phyloP scores from a whole-genome alignment of 2,797 vertebrate species.

The Poeciliopsis infans region DNA sequence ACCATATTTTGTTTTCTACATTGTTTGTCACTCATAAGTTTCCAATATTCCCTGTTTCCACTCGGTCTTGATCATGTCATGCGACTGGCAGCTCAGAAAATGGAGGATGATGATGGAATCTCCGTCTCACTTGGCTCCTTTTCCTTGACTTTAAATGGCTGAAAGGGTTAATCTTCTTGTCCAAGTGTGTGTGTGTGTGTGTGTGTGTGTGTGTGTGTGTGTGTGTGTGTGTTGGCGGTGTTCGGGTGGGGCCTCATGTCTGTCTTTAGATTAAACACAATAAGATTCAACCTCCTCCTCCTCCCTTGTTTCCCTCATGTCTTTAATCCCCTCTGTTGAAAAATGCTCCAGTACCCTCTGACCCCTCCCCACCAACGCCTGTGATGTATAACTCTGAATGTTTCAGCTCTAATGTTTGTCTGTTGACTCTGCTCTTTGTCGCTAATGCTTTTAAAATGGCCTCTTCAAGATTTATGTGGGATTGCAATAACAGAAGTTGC shows the following conservation, averaged over 20 bases:
- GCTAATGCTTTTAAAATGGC: neutral
- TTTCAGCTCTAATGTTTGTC: slow-evolving; percentile 1
- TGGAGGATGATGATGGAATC: neutral
- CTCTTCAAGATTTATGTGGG: neutral
- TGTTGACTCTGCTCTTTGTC: neutral
- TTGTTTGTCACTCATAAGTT: neutral
- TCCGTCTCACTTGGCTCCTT: slow-evolving; percentile 10
- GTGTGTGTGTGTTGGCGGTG: slow-evolving; percentile 26
- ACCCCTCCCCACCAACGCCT: neutral
- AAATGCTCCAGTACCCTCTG: slow-evolving; percentile 23
- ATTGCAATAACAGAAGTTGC: neutral
- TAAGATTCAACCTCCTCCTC: slow-evolving; percentile 47
- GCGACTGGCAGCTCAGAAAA: neutral
- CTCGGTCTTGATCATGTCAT: neutral
- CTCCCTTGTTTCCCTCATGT: slow-evolving; percentile 19
- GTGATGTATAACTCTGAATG: neutral
- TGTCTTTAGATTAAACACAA: slow-evolving; percentile 52
- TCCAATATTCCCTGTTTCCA: neutral
- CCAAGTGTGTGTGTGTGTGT: slow-evolving; percentile 25
- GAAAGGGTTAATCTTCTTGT: slow-evolving; percentile 34
- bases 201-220: slow-evolving; percentile 28
- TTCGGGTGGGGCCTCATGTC: slow-evolving; percentile 23
- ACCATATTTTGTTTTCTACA: neutral
- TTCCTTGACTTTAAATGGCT: slow-evolving; percentile 29
- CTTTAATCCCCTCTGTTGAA: slow-evolving; percentile 29